Percentiles rank a stretch among this genome's conserved stretches.
phyloP scores from a whole-genome alignment of 1,140 invertebrate genomes.

The Lordiphosa collinella region DNA sequence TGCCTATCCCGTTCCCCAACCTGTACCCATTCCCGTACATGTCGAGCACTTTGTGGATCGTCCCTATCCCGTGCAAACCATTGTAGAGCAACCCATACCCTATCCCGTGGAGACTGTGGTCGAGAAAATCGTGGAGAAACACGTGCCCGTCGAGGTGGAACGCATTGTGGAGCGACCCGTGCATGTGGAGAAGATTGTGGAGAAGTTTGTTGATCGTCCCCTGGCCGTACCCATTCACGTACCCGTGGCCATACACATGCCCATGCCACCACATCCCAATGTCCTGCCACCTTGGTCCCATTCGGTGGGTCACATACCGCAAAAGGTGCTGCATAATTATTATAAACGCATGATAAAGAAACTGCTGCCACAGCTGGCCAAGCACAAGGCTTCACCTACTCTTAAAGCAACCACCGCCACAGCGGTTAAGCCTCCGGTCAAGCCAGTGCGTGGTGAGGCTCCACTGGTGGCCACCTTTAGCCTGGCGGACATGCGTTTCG shows the following conservation, averaged over 20 bases:
- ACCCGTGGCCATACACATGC: constrained; percentile 80
- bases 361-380: constrained; percentile 48
- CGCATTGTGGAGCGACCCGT: constrained; percentile 82
- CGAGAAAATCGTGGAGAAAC: constrained; percentile 71
- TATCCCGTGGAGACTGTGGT: constrained; percentile 80
- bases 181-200: constrained; percentile 81
- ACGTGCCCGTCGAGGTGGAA: constrained; percentile 79
- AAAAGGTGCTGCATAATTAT: constrained; percentile 68
- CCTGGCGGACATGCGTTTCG: constrained; percentile 61
- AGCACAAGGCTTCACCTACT: constrained; percentile 10
- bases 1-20: constrained; percentile 81
- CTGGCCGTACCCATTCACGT: constrained; percentile 79
- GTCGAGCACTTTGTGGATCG: constrained; percentile 80
- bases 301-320: constrained; percentile 49
- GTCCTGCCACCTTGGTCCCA: constrained; percentile 42
- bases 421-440: constrained; percentile 31
- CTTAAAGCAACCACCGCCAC: constrained; percentile 18
- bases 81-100: constrained; percentile 78
- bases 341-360: constrained; percentile 73
- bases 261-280: constrained; percentile 55
- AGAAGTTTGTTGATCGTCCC: constrained; percentile 81
- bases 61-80: constrained; percentile 78
- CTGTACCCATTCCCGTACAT: constrained; percentile 80
- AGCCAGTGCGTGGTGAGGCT: constrained; percentile 47
- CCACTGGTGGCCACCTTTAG: constrained; percentile 65